Evolutionary conservation across 2,888 invertebrate species (phyloP), one percentile per base, ranked within the genome.

Genomic region (Crocallis elinguaria): DNA sequence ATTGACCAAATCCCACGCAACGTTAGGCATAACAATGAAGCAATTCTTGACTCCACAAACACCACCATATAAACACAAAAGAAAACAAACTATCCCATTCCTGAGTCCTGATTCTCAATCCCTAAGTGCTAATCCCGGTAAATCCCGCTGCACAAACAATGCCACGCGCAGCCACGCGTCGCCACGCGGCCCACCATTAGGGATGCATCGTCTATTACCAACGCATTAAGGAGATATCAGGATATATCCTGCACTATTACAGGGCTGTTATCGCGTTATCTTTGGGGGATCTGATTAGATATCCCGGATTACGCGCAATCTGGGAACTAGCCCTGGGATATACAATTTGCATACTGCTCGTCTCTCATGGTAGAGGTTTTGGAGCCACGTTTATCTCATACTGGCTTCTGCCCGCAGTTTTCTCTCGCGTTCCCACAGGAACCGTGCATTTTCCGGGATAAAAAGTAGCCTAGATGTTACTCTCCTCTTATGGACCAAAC

Each of bases 41-140:
- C 25, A 25, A 1, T 36, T 19, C 13, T n/a, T n/a, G n/a, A n/a
- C 2, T 7, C 16, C 12, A 4, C 17, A 38, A 29, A 27, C 19
- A 9, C 27, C 42, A 46, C 25, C 11, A 43, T 45, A 51, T 39
- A 21, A 42, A 30, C 64, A 9, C 5, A 50, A 29, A 19, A 36
- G 14, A 35, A 29, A 52, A 42, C 52, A 46, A 46, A 46, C 36
- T 27, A 41, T 21, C 29, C 21, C 27, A 25, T 5, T 29, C 12
- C 29, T 29, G 12, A 17, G 11, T 25, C 27, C 21, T n/a, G n/a
- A n/a, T n/a, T n/a, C n/a, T n/a, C n/a, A 35, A 12, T 65, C 60
- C 73, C 76, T 83, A 84, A 88, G 88, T 88, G 88, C 83, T 89
- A 88, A 89, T 86, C 86, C 86, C 73, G 77, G 81, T 85, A 75